Conservation (phyloP, 2,888 invertebrate genomes). For the Cosmia pyralina region DNA sequence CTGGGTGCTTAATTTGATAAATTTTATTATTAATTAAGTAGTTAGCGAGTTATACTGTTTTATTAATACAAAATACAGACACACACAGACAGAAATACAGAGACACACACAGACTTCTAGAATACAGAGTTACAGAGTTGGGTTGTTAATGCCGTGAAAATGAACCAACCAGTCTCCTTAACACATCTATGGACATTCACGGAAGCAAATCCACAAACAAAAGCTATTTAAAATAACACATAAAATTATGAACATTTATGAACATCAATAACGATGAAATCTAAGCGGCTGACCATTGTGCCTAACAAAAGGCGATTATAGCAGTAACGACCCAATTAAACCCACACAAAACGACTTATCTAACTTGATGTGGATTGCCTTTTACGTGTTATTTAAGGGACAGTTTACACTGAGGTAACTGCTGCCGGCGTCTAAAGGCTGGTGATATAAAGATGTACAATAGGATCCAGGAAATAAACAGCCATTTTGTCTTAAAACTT, state of each 20-base stretch:
- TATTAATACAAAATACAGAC: too few relatives aligned
- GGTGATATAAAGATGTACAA: not conserved
- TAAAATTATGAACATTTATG: constrained; percentile 48
- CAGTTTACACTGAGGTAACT: constrained; percentile 12
- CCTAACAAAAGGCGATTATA: constrained; percentile 51
- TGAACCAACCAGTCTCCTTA: not conserved
- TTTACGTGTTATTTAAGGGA: constrained; percentile 41
- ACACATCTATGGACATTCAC: not conserved
- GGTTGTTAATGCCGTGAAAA: not conserved
- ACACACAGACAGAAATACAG: too few relatives aligned
- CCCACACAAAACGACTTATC: constrained; percentile 48
- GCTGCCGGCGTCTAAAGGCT: not conserved
- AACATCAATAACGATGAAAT: constrained; percentile 46
- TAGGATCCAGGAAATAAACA: too few relatives aligned
- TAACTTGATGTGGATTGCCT: constrained; percentile 52
- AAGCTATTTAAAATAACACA: constrained; percentile 13
- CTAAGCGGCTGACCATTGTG: constrained; percentile 38
- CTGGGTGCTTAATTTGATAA: too few relatives aligned
- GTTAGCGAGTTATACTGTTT: too few relatives aligned
- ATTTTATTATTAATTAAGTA: too few relatives aligned
- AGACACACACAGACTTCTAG: too few relatives aligned
- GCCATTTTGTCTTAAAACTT: too few relatives aligned
- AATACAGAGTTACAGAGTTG: too few relatives aligned
- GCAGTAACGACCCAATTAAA: constrained; percentile 45
- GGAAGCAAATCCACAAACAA: constrained; percentile 12